phyloP scores from a whole-genome alignment of 2,888 invertebrate genomes.

The Cephus pygmeus region DNA sequence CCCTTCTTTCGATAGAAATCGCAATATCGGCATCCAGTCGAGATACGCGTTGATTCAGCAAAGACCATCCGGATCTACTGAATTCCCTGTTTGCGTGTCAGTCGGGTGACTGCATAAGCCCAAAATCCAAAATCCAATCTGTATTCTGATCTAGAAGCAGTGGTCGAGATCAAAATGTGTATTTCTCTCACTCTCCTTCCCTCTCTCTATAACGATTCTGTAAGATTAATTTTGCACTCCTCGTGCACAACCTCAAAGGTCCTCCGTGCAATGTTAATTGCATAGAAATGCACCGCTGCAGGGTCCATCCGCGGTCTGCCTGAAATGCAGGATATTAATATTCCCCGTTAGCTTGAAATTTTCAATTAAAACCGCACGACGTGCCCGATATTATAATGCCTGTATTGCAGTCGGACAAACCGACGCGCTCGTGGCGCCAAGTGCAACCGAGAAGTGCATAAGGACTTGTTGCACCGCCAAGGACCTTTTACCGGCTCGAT shows the following conservation, averaged over 20 bases:
- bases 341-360: neutral
- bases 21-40: neutral
- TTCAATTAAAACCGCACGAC: neutral
- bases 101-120: neutral
- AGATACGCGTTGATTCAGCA: neutral
- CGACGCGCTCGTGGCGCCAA: neutral
- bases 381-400: neutral
- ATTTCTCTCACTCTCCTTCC: no score
- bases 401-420: neutral
- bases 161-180: no score
- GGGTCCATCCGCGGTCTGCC: neutral
- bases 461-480: neutral
- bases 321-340: neutral
- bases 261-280: neutral
- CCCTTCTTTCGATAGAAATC: neutral
- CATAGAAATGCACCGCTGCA: neutral
- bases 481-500: neutral
- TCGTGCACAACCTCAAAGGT: neutral
- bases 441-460: neutral
- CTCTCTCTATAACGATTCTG: neutral
- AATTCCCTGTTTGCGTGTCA: neutral
- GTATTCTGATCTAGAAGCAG: no score
- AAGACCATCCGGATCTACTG: neutral
- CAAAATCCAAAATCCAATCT: no score
- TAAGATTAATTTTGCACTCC: neutral